These are phyloP conservation scores for Atrichornis clamosus DNA, from an alignment of 2,113 vertebrate genomes.

Conservation along the genomic window DNA sequence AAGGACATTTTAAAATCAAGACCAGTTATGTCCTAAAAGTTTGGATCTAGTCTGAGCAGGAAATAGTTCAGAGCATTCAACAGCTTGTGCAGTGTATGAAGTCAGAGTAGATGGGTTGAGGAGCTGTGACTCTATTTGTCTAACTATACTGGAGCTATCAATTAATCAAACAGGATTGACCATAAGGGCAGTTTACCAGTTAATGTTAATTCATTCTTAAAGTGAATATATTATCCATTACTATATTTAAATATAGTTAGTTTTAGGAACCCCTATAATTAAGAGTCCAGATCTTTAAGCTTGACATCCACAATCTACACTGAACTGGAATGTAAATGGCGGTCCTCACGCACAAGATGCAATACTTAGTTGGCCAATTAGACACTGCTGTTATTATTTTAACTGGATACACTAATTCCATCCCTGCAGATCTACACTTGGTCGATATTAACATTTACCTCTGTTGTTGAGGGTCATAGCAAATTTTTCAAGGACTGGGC, in stretches of 20 bases:
- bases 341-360: accelerated
- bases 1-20: neutral
- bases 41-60: neutral
- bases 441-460: neutral
- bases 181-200: neutral
- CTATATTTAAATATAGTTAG: neutral
- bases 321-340: neutral
- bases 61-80: neutral
- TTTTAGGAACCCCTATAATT: neutral
- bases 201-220: neutral
- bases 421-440: neutral
- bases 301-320: neutral
- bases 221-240: neutral
- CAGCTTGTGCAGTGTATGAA: neutral
- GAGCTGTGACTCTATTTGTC: neutral
- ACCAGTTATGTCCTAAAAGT: neutral
- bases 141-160: neutral
- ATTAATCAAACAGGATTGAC: neutral
- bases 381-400: neutral
- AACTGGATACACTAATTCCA: neutral
- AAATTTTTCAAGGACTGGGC: neutral
- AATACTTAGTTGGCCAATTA: neutral
- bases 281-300: neutral
- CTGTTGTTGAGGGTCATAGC: neutral
- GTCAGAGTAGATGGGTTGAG: neutral